phyloP scores from a whole-genome alignment of 1,140 invertebrate genomes.

The Zaprionus africanus region DNA sequence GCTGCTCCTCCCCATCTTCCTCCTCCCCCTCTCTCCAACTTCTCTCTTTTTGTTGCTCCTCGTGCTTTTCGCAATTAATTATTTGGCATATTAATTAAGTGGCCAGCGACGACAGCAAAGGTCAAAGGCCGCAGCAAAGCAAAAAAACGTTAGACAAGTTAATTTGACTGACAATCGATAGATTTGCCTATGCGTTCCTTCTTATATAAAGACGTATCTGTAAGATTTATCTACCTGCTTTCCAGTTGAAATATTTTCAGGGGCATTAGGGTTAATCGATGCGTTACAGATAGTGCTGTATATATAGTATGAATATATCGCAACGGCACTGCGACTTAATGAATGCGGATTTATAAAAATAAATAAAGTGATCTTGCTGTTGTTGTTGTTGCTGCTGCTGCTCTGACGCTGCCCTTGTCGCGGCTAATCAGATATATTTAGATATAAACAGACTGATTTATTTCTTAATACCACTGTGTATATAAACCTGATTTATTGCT shows the following conservation, averaged over 20 bases:
- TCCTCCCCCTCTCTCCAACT: not conserved
- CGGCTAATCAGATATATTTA: conserved; percentile 7
- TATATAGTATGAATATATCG: conserved; percentile 4
- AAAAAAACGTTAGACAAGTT: conserved; percentile 78
- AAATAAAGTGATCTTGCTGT: conserved; percentile 33
- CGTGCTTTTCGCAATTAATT: conserved; percentile 66
- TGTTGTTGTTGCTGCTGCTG: not conserved
- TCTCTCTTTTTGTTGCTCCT: conserved; percentile 8
- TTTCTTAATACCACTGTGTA: not conserved
- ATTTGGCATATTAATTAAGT: conserved; percentile 76
- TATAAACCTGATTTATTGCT: conserved; percentile 8
- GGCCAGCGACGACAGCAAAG: conserved; percentile 65
- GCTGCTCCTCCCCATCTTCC: not conserved
- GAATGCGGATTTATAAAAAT: conserved; percentile 51
- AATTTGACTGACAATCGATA: conserved; percentile 58
- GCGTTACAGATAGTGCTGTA: conserved; percentile 4
- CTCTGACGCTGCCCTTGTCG: conserved; percentile 2
- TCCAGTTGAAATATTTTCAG: conserved; percentile 52
- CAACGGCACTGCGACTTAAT: conserved; percentile 27
- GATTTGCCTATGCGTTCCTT: not conserved
- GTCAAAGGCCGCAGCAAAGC: conserved; percentile 69
- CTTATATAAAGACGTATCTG: conserved; percentile 8
- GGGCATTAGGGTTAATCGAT: conserved; percentile 69
- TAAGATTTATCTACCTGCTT: conserved; percentile 26
- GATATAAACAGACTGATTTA: conserved; percentile 4